A percentile compares a stretch with the other conserved stretches of the same genome.
phyloP scores from a whole-genome alignment of 2,888 invertebrate genomes.

The Lithophane leautieri region DNA sequence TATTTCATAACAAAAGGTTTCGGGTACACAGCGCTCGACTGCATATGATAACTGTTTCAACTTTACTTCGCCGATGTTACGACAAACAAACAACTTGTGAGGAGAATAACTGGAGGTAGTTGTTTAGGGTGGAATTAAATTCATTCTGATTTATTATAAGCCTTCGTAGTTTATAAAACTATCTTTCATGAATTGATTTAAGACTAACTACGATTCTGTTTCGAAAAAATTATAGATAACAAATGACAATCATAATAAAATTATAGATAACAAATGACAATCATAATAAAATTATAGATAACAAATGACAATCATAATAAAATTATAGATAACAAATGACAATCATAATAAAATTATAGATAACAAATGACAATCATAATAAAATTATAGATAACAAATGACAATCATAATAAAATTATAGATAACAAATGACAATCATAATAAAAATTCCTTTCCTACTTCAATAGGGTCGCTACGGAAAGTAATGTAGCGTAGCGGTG shows the following conservation, averaged over 20 bases:
- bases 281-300: too few relatives aligned
- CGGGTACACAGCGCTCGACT: slow-evolving; percentile 14
- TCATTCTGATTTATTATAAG: slow-evolving; percentile 39
- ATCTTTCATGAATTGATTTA: background rate
- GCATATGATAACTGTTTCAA: slow-evolving; percentile 49
- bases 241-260: background rate
- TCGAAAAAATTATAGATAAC: background rate
- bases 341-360: background rate
- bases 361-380: too few relatives aligned
- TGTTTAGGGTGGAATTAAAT: slow-evolving; percentile 26
- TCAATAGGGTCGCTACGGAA: background rate
- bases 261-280: too few relatives aligned
- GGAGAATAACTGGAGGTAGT: background rate
- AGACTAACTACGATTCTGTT: background rate
- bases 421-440: background rate
- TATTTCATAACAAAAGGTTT: slow-evolving; percentile 29
- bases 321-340: too few relatives aligned
- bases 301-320: background rate
- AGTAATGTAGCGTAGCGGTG: background rate
- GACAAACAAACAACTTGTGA: slow-evolving; percentile 31
- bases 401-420: too few relatives aligned
- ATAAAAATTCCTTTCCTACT: background rate
- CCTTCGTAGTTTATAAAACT: background rate
- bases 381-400: too few relatives aligned
- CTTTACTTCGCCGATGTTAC: slow-evolving; percentile 20